phyloP scores from a whole-genome alignment of 2,113 vertebrate species.

The Rhodinocichla rosea region DNA sequence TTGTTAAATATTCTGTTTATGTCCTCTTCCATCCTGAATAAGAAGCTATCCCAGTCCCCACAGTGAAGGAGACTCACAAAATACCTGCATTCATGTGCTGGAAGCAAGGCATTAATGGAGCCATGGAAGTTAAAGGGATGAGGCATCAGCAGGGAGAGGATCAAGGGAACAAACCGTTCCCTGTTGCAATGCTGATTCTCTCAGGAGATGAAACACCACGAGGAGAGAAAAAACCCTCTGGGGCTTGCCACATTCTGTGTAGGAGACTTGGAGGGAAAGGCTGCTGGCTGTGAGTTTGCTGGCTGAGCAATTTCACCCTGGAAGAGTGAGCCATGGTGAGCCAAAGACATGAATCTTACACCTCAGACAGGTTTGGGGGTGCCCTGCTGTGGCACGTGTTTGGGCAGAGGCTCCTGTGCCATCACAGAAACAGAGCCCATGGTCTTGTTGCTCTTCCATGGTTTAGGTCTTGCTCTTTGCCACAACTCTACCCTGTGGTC shows the following conservation, averaged over 20 bases:
- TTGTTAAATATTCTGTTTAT: constrained; percentile 53
- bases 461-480: not conserved
- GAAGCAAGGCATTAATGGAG: constrained; percentile 1
- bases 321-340: not conserved
- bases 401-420: not conserved
- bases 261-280: not conserved
- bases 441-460: not conserved
- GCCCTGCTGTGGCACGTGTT: not conserved
- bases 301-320: not conserved
- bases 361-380: not conserved
- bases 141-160: not conserved
- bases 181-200: not conserved
- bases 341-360: not conserved
- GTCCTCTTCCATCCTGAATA: not conserved
- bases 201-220: not conserved
- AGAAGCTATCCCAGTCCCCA: constrained; percentile 10
- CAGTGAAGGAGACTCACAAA: constrained; percentile 16
- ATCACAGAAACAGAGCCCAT: not conserved
- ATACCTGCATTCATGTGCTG: constrained; percentile 1
- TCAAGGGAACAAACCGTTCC: constrained; percentile 2
- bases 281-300: not conserved
- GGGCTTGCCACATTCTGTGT: not conserved
- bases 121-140: not conserved
- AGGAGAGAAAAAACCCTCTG: not conserved
- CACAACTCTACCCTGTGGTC: rapidly evolving